A percentile compares a stretch with the other conserved stretches of the same genome.
Evolutionary conservation across 1,140 invertebrate genomes (phyloP).

Genomic region (Bradysia coprophila): DNA sequence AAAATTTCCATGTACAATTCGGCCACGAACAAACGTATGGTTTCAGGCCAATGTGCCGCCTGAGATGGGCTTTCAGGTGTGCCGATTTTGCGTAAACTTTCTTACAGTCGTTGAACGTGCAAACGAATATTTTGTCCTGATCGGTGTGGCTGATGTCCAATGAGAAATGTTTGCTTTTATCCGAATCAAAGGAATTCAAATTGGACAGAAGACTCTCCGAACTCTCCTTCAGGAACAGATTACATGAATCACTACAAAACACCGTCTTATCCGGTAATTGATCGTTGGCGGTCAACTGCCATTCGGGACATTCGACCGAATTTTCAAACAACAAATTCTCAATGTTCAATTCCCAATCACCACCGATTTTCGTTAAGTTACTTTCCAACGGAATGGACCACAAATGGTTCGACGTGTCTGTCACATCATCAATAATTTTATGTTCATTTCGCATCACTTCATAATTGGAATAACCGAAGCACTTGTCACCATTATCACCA

Average conservation of each 20-base stretch:
- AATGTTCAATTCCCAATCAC: neutral
- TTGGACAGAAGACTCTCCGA: slow-evolving; percentile 11
- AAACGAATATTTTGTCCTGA: slow-evolving; percentile 30
- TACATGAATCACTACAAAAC: slow-evolving; percentile 25
- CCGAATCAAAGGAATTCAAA: neutral
- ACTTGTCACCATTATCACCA: neutral
- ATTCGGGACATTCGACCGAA: neutral
- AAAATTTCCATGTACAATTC: slow-evolving; percentile 87
- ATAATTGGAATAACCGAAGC: neutral
- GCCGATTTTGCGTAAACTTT: slow-evolving; percentile 84
- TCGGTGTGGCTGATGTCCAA: slow-evolving; percentile 4
- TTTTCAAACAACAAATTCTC: neutral
- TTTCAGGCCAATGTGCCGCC: slow-evolving; percentile 88
- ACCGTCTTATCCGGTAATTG: slow-evolving; percentile 22
- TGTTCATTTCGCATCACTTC: neutral
- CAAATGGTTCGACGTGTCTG: neutral
- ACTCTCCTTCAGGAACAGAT: slow-evolving; percentile 23
- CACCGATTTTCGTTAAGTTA: neutral
- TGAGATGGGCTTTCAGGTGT: slow-evolving; percentile 82
- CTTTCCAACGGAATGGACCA: neutral
- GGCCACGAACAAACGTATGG: slow-evolving; percentile 81
- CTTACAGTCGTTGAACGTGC: slow-evolving; percentile 35
- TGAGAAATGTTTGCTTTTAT: slow-evolving; percentile 6
- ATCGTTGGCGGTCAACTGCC: neutral
- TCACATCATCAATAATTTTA: neutral